A percentile compares a stretch with the other conserved stretches of the same genome.
Evolutionary conservation across 2,888 invertebrate genomes (phyloP).

Genomic region (Tiliacea aurago): DNA sequence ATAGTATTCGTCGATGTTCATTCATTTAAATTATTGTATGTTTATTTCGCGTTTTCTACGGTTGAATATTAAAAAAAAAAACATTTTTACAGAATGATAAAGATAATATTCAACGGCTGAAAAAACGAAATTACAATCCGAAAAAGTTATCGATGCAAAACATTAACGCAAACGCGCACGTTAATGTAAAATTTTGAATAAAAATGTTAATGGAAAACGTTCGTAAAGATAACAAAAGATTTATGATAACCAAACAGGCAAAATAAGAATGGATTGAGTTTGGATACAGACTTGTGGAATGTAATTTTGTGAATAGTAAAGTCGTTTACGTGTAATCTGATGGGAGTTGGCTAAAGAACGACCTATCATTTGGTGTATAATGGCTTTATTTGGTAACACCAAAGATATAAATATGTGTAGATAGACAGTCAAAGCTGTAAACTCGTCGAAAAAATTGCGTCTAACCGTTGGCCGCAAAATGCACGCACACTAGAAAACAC

Average conservation of each 20-base stretch:
- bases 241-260: constrained; percentile 72
- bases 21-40: not conserved
- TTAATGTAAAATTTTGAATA: constrained; percentile 64
- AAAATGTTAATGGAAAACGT: constrained; percentile 73
- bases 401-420: too few species aligned
- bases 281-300: constrained; percentile 52
- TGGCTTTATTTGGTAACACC: constrained; percentile 6
- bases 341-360: constrained; percentile 28
- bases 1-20: not conserved
- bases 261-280: constrained; percentile 69
- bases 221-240: constrained; percentile 73
- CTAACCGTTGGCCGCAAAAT: too few species aligned
- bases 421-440: too few species aligned
- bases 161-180: constrained; percentile 48
- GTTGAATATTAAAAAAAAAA: too few species aligned
- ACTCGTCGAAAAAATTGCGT: too few species aligned
- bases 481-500: too few species aligned
- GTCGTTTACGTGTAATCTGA: constrained; percentile 61
- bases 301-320: constrained; percentile 66
- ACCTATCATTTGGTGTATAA: not conserved
- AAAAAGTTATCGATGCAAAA: constrained; percentile 48
- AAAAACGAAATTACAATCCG: constrained; percentile 13
- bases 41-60: not conserved
- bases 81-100: not conserved
- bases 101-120: not conserved